Evolutionary conservation across 2,888 invertebrate species (phyloP).

Genomic region (Hydraecia micacea): DNA sequence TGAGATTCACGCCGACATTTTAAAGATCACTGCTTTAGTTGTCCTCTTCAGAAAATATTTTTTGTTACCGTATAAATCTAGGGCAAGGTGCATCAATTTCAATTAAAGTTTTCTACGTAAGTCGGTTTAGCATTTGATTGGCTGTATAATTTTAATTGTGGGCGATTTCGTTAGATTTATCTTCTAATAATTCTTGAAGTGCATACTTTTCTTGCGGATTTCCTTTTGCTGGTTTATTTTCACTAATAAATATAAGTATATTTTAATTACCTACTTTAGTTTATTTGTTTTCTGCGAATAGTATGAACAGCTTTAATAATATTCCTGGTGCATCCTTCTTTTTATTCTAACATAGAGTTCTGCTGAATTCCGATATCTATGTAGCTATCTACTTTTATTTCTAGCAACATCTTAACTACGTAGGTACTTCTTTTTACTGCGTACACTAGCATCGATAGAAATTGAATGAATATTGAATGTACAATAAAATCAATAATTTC

Average conservation of each 20-base stretch:
- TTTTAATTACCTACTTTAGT: neutral
- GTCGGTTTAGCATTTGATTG: slow-evolving; percentile 58
- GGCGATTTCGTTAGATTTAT: slow-evolving; percentile 42
- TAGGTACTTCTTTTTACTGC: slow-evolving; percentile 40
- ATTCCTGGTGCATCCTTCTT: neutral
- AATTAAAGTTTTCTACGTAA: slow-evolving; percentile 57
- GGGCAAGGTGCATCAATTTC: slow-evolving; percentile 74
- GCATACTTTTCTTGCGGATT: slow-evolving; percentile 16
- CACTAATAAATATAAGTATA: neutral
- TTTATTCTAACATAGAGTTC: neutral
- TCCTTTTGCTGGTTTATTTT: slow-evolving; percentile 15
- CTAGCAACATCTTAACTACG: slow-evolving; percentile 20
- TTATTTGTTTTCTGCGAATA: neutral
- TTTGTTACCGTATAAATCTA: slow-evolving; percentile 76
- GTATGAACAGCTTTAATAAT: neutral
- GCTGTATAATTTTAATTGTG: slow-evolving; percentile 40
- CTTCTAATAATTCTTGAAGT: slow-evolving; percentile 11
- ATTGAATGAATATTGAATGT: slow-evolving; percentile 53
- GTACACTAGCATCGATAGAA: slow-evolving; percentile 47
- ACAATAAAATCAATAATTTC: slow-evolving; percentile 65
- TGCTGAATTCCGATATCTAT: neutral
- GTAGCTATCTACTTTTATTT: neutral
- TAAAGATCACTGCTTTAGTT: slow-evolving; percentile 79
- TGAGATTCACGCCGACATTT: slow-evolving; percentile 87
- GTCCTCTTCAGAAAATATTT: slow-evolving; percentile 79